Base-by-base conservation (phyloP, 2,113 vertebrate genomes). In the Thermophis baileyi region DNA sequence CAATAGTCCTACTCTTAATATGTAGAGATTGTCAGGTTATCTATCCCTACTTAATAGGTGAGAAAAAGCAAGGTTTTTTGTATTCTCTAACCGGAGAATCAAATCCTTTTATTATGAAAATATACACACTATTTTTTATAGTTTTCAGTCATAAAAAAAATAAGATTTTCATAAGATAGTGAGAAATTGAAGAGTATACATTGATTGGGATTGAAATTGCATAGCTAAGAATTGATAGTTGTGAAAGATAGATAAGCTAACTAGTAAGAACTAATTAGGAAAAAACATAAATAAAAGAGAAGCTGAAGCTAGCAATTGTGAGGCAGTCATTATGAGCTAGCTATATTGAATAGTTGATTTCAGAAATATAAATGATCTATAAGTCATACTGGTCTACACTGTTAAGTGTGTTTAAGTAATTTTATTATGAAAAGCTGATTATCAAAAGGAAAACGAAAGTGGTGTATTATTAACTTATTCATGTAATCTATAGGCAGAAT, bases 311-410 rank as follows among this genome's bases (percentile, higher is more conserved):
- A 54, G 60, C 60, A 6, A 60, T 8, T 30, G 20, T 24, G 46
- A 35, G 86, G 51, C 8, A 25, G 44, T 40, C 51, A 30, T 92
- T 74, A 87, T 46, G n/a, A 46, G 88, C 22, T 27, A 47, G 35
- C 40, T 89, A 50, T 18, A 46, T 54, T 51, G 30, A n/a, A 49
- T 47, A 91, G 44, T 14, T 81, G 35, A 35, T 5, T 4, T 85
- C 49, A 27, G 47, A 88, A 91, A 87, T 88, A 87, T 86, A 25
- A 93, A 94, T 74, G 69, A 92, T 69, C 92, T 94, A 90, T 93
- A 95, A 93, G 10, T 24, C 14, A 90, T 63, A 63, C 27, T 63
- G 2, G 57, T 27, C 55, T 60, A 24, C 55, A 63, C 57, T 63
- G 30, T 60, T 63, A 63, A 63, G 57, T 63, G 10, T 12, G 0